phyloP scores from a whole-genome alignment of 2,113 vertebrate genomes.

The Ceyx margarethae region DNA sequence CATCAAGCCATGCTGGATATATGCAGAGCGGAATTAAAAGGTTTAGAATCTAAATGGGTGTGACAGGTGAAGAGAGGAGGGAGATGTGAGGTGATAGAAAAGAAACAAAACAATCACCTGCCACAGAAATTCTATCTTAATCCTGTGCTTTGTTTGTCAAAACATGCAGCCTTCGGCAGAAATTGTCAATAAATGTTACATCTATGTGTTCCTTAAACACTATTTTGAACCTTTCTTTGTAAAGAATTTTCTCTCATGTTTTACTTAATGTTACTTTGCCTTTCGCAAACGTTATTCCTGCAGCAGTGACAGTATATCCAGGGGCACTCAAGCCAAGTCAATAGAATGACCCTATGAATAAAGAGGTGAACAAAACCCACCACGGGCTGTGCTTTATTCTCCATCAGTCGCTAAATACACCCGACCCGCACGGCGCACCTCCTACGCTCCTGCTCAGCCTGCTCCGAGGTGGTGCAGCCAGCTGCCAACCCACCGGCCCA shows the following conservation, averaged over 20 bases:
- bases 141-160: background rate
- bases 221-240: background rate
- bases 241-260: background rate
- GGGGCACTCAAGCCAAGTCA: background rate
- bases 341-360: background rate
- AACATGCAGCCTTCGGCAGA: background rate
- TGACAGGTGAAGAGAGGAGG: background rate
- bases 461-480: background rate
- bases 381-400: background rate
- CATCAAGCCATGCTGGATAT: background rate
- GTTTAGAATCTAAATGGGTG: background rate
- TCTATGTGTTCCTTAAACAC: background rate
- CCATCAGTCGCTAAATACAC: background rate
- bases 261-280: background rate
- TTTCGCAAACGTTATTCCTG: background rate
- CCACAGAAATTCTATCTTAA: background rate
- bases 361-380: slow-evolving; percentile 12
- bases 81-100: background rate
- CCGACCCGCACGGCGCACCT: background rate
- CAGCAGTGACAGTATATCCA: background rate
- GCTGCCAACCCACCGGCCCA: background rate
- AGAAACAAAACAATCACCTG: background rate
- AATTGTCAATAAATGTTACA: background rate
- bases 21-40: background rate
- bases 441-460: background rate